These are phyloP conservation scores for Microcebus ravelobensis DNA, from an alignment of 2,113 vertebrate species.

Conservation along the genomic window DNA sequence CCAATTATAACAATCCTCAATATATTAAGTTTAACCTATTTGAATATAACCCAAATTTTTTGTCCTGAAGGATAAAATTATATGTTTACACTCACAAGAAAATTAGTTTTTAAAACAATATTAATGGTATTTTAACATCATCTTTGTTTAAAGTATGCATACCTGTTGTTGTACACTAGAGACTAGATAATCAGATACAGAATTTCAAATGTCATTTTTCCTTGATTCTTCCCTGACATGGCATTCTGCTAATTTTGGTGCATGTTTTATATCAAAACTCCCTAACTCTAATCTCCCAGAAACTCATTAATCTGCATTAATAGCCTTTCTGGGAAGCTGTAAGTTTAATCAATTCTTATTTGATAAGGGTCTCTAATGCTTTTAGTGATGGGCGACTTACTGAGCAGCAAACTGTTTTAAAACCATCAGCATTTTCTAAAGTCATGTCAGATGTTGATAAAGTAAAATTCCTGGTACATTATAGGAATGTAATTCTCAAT, in stretches of 20 bases:
- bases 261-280: conserved; percentile 69
- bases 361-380: conserved; percentile 73
- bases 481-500: conserved; percentile 43
- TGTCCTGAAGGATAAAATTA: conserved; percentile 38
- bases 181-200: background rate
- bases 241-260: conserved; percentile 53
- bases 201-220: conserved; percentile 50
- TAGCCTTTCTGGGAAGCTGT: conserved; percentile 70
- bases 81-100: background rate
- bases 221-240: conserved; percentile 22
- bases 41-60: conserved; percentile 47
- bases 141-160: background rate
- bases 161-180: background rate
- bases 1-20: background rate
- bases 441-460: conserved; percentile 67
- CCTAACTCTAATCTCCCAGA: conserved; percentile 67
- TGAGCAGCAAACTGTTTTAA: conserved; percentile 55
- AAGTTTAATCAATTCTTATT: conserved; percentile 76
- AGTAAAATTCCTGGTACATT: conserved; percentile 32
- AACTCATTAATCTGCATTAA: conserved; percentile 81
- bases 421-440: conserved; percentile 62
- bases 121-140: background rate
- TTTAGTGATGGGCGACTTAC: conserved; percentile 48
- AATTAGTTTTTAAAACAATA: conserved; percentile 13
- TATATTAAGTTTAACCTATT: background rate